Base-by-base conservation (phyloP, 2,888 invertebrate genomes). In the Iphiclides podalirius region DNA sequence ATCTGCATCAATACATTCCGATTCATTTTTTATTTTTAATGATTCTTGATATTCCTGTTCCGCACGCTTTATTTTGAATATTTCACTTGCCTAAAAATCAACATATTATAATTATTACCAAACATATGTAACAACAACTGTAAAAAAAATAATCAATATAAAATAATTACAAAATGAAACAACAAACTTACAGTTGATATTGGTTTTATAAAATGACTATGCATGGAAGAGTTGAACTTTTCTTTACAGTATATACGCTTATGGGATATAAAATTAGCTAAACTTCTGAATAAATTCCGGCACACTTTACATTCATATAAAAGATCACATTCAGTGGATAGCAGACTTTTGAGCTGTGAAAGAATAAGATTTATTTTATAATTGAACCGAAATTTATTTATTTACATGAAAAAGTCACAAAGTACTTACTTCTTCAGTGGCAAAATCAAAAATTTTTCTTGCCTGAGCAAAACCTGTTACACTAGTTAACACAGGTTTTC, bases 241-340 rank as follows among this genome's bases (percentile, higher is more conserved):
- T 91, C 90, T 58, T 79, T 90, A 68, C 97, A 97, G 73, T 94
- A 97, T 31, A 93, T 91, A 52, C 96, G 90, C 80, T 98, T 98
- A 75, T 98, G 98, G 26, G 95, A 93, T 60, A 97, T 91, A 70
- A 97, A 96, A 82, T 97, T 97, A 11, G 94, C 93, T 56, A 97
- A 84, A 72, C 95, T 95, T 60, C 97, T 91, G 74, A 96, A 97
- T 66, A 98, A 90, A 67, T 94, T 95, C 26, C 94, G 91, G 70
- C 98, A 98, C 13, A 94, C 92, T 75, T 94, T 94, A 79, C 98
- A 98, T 79, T 98, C 98, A 79, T 95, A 95, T 63, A 98, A 91
- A 50, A 97, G 80, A 74, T 96, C 95, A 90, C 97, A 97, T 85
- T 98, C 97, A 67, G 94, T 91, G 23, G 93, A 86, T 26, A 98